Base-by-base conservation (phyloP, 1,140 invertebrate species). In the Aporrectodea caliginosa region DNA sequence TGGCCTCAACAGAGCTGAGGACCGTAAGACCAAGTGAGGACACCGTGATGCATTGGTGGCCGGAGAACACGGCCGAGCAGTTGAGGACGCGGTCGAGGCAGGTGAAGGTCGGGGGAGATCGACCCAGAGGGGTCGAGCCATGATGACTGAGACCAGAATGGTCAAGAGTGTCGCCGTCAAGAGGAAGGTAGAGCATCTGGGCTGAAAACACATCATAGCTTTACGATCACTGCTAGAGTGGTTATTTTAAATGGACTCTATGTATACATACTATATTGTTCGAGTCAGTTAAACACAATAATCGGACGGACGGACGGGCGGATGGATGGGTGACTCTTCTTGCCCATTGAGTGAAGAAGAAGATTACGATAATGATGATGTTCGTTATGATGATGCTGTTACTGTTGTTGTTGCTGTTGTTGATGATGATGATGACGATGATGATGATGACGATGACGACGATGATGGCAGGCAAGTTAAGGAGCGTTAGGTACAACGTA, bases 61-160 rank as follows among this genome's bases (percentile, higher is more conserved):
- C 77, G 68, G 16, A 33, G 32, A 79, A 79, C 1, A 74, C 1
- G 35, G 78, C 78, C 2, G 71, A 76, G 72, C 78, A 79, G 78
- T 79, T 79, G 33, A 79, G 33, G 27, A 34, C 34, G 34, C 58
- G 32, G 33, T 79, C 78, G 31, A 79, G 78, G 43, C 78, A 79
- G 1, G 71, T 35, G 78, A 79, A 79, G 35, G 71, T 16, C 30
- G 78, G 78, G 16, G 32, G 22, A 1, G 71, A 33, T 34, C 30
- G 73, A 71, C 35, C 72, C 0, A 1, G 0, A 33, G 78, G 71
- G 1, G 73, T 71, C 16, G 27, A 2, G 14, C 71, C 78, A 30
- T 75, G 30, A 32, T 69, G 71, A 16, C 78, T 35, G 27, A 58
- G n/a, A 1, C 78, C 78, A 12, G 78, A 79, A 58, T 79, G 78